These are phyloP conservation scores for Synanthedon tipuliformis DNA, from an alignment of 2,888 invertebrate genomes.

Conservation along the genomic window DNA sequence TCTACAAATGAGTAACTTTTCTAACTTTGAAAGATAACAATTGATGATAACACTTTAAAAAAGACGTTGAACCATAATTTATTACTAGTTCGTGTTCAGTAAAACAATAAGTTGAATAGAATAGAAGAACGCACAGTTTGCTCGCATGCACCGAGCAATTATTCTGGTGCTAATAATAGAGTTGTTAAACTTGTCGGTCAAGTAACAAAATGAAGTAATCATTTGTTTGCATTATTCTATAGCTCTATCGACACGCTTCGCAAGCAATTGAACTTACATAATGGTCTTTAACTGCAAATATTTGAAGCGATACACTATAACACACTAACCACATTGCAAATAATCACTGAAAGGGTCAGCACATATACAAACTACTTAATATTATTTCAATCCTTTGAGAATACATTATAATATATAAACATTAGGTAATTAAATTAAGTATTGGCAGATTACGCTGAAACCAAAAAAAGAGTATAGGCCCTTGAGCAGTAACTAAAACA, in stretches of 20 bases:
- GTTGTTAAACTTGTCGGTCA: neutral
- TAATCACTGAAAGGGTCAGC: too few species aligned
- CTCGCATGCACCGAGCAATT: neutral
- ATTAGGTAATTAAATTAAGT: too few species aligned
- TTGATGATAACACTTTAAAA: neutral
- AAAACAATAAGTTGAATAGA: neutral
- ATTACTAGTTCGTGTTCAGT: neutral
- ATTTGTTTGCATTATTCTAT: neutral
- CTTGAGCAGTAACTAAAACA: too few species aligned
- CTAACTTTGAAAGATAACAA: too few species aligned
- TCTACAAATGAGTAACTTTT: too few species aligned
- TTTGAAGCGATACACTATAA: too few species aligned
- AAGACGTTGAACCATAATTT: neutral
- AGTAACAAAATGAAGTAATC: neutral
- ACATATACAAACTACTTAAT: too few species aligned
- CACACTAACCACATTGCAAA: too few species aligned
- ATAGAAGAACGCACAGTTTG: neutral
- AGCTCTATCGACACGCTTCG: neutral
- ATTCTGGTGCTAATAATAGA: neutral
- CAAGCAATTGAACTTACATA: constrained; percentile 1
- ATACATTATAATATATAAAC: too few species aligned
- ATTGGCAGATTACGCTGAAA: too few species aligned
- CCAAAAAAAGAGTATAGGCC: too few species aligned
- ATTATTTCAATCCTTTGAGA: too few species aligned
- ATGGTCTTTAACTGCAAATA: neutral